Evolutionary conservation across 2,888 invertebrate genomes (phyloP), one percentile per base, ranked within the genome.

Genomic region (Caenorhabditis sp.): DNA sequence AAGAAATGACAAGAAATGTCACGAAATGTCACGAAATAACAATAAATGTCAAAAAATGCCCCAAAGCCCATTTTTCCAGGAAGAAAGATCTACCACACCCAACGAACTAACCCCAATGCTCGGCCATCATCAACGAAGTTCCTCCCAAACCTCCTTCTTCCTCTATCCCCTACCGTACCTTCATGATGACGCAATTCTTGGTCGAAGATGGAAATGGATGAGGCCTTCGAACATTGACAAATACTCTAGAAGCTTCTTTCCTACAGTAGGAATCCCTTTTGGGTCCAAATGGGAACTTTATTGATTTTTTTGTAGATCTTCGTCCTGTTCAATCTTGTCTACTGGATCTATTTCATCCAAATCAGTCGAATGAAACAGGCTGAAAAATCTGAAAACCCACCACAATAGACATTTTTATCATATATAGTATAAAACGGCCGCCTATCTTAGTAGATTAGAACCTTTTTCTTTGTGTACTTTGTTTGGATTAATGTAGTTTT

Each of bases 221-320:
- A 71, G 95, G 86, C 95, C 95, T 71, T 95, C 95, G 89, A 96
- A 95, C 90, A 97, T 97, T 90, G 97, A 97, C 92, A 97, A 97
- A 91, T 97, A 97, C 90, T 95, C 96, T 73, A 92, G 97, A 88
- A 94, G 97, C 90, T 93, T 96, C 88, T 97, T 97, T 90, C 97
- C 97, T 65, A 69, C 76, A 27, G 80, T 78, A 66, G 60, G 59
- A 4, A 21, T 3, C 43, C 43, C 10, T 36, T 36, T 36, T 36
- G 36, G 36, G 7, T 5, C 36, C 36, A 36, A 50, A n/a, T 12
- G 7, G 52, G 8, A 23, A 2, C 8, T 3, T 23, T 7, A 52
- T 56, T 5, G 4, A 23, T 1, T 56, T n/a, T 23, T 67, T 73
- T 68, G 43, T 70, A 83, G 87, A 94, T 96, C 91, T 97, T 97